Base-by-base conservation (phyloP, 2,888 invertebrate species). In the Anarsia innoxiella region DNA sequence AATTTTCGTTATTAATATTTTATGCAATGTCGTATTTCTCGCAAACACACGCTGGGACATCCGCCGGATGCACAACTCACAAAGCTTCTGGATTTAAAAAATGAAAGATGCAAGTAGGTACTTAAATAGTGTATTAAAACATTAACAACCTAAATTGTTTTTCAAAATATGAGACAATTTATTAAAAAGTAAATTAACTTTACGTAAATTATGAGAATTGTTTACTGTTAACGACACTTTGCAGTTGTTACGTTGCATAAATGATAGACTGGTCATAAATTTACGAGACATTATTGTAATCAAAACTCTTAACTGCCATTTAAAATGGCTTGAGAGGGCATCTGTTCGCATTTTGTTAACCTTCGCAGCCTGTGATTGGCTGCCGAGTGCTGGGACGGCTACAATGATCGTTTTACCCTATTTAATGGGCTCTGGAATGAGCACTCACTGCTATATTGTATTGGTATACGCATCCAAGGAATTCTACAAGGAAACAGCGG, bases 371-470 rank as follows among this genome's bases (percentile, higher is more conserved):
- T 25, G 8, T 25, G 8, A 25, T 25, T 25, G 25, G 25, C 4
- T n/a, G n/a, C 2, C 5, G 25, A 25, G 25, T 2, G 5, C 2
- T 2, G n/a, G 25, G 66, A 67, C 59, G 58, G 64, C 53, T 55
- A 54, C 59, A 63, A 60, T 61, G 61, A 66, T 58, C 53, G 58
- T 59, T 53, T 53, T 59, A 45, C 56, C 54, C 40, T 58, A 51
- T 51, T 59, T 68, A 66, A 70, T 66, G 63, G 64, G 43, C 49
- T 59, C 52, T 39, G 55, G 49, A 67, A 69, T 63, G 63, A 65
- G 58, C 60, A 46, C 53, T 61, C 51, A 30, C 45, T 42, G 37
- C 48, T 45, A 63, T 62, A 59, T 31, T 39, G 34, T 65, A 65
- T 61, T 48, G 51, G 38, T 48, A 52, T 49, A 50, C 42, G 49